Base-by-base conservation (phyloP, 1,140 invertebrate genomes). In the Achroia grisella region DNA sequence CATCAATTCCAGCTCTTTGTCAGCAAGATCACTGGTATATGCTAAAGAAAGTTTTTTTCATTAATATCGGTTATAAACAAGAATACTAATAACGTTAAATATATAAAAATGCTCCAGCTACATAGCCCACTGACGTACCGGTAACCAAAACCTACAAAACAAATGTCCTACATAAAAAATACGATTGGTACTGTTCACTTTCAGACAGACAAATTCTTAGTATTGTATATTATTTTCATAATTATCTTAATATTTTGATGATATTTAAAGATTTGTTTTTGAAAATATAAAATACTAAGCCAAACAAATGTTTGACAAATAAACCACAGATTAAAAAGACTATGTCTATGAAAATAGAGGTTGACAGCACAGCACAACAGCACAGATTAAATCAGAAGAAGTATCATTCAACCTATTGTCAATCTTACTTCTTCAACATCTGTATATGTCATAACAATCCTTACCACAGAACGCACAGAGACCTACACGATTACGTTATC, bases 51-150 rank as follows among this genome's bases (percentile, higher is more conserved):
- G n/a, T 14, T 37, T n/a, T 15, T 37, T 17, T 17, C 8, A n/a
- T 17, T 2, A 37, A 0, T n/a, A 37, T 2, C 14, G 17, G 13
- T 37, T 17, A n/a, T 17, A 17, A n/a, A 37, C 14, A n/a, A 37
- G 10, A 14, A 13, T 35, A 10, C 33, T 14, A 23, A 23, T 23
- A 23, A 23, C 6, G 2, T 23, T 23, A 23, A 23, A 23, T 2
- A 23, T 23, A 23, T 6, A 6, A 23, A 23, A 6, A 2, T 6
- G 17, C 56, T 59, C 62, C 53, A 58, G 57, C 49, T 46, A 63
- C 36, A 53, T 63, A 63, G 61, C 59, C 65, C 42, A 58, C 58
- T 71, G 71, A 83, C 76, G 72, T 82, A 82, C 80, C 80, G 80
- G 80, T 85, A 85, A 85, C 80, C 77, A 84, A 70, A 76, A 64